Conservation (phyloP, 2,113 vertebrate species). For the Arizona elegans region DNA sequence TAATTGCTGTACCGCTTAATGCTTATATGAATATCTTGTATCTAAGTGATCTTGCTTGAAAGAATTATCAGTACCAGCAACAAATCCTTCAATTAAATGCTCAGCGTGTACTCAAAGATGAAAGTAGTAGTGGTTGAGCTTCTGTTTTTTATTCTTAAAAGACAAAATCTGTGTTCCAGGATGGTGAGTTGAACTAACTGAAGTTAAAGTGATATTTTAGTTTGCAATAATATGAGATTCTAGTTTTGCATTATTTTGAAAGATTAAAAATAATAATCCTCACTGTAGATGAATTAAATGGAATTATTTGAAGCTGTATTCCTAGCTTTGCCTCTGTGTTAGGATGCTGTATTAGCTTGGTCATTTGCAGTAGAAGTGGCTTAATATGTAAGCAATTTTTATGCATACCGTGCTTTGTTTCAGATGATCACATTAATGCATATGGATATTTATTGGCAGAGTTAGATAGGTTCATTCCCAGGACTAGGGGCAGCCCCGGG, state of each 20-base stretch:
- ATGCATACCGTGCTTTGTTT: not conserved
- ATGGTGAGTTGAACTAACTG: not conserved
- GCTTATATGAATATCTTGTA: not conserved
- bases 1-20: constrained; percentile 3
- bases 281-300: not conserved
- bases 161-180: not conserved
- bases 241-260: not conserved
- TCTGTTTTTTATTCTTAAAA: not conserved
- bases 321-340: not conserved
- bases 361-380: not conserved
- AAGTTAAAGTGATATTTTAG: not conserved
- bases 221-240: not conserved
- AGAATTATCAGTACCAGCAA: not conserved
- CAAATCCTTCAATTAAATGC: not conserved
- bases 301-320: not conserved
- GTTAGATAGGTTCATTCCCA: not conserved
- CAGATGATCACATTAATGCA: not conserved
- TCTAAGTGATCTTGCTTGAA: not conserved
- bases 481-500: not conserved
- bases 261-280: not conserved
- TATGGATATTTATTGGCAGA: not conserved
- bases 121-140: not conserved
- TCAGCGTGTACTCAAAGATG: not conserved
- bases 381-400: not conserved
- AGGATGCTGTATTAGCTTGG: not conserved